These are phyloP conservation scores for Aix galericulata DNA, from an alignment of 2,113 vertebrate genomes.

Conservation along the genomic window DNA sequence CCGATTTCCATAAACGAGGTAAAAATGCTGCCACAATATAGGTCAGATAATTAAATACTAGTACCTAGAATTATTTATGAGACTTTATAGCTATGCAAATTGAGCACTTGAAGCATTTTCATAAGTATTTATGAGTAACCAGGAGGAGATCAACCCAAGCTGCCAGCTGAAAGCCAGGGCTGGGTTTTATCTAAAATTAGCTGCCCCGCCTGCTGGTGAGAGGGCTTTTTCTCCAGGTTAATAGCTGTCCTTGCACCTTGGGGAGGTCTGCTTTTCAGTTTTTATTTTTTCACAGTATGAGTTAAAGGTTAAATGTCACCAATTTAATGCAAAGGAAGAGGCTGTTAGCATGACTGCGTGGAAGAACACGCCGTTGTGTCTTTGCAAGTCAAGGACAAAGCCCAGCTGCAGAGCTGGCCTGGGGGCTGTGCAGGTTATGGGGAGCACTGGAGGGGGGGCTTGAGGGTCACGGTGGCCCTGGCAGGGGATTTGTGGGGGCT, in stretches of 20 bases:
- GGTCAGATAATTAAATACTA: slow-evolving; percentile 57
- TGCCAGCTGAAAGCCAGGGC: not conserved
- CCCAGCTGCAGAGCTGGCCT: not conserved
- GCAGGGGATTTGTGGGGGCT: not conserved
- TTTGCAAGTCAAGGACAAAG: not conserved
- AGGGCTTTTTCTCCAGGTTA: not conserved
- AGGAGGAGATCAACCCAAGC: not conserved
- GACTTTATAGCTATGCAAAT: slow-evolving; percentile 56
- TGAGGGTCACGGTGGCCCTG: not conserved
- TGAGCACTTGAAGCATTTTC: slow-evolving; percentile 40
- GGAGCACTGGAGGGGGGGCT: rapidly evolving
- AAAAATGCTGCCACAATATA: not conserved
- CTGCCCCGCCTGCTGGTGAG: rapidly evolving
- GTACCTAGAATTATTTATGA: slow-evolving; percentile 68
- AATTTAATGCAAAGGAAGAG: not conserved
- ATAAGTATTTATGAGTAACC: slow-evolving; percentile 50
- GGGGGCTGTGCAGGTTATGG: not conserved
- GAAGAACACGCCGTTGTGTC: not conserved
- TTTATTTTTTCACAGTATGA: not conserved
- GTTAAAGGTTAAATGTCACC: not conserved
- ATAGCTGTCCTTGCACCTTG: not conserved
- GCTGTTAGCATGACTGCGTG: rapidly evolving
- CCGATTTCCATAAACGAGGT: slow-evolving; percentile 12
- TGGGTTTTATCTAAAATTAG: not conserved
- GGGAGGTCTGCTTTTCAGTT: not conserved